Base-by-base conservation (phyloP, 2,797 vertebrate species). In the Linurgus olivaceus region DNA sequence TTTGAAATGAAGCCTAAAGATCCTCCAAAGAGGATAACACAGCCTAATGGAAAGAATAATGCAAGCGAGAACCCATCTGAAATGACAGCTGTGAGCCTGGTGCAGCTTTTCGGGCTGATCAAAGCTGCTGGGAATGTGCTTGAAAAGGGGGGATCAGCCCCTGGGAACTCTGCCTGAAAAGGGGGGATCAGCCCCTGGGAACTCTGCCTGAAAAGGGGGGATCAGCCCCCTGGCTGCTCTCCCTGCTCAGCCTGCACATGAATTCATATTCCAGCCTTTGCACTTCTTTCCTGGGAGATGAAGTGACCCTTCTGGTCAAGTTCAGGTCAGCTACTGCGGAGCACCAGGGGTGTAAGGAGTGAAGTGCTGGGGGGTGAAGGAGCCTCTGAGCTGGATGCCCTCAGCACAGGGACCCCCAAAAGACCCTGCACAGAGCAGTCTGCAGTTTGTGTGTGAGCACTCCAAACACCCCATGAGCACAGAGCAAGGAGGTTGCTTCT, bases 41-140 rank as follows among this genome's bases (percentile, higher is more conserved):
- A 68, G 80, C 79, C 92, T 94, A 82, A 92, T 92, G 92, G 95
- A 95, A 94, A 88, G 91, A 93, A 94, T 90, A 88, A 96, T 92
- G 94, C 92, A 62, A 86, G 94, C 50, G 29, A 83, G 87, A 90
- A 58, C 93, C 94, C 93, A 76, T 86, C 63, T 88, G 92, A 93
- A 96, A 82, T 93, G 96, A 92, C 87, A 87, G 95, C 93, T 81
- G 62, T 71, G 92, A 94, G 93, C 93, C 86, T 93, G 28, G 15
- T 57, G 6, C 55, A 24, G n/a, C 92, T 87, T 86, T 47, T 31
- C 17, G 3, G 77, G 51, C 79, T 86, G 73, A 91, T 93, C 90
- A 95, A 95, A 90, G 94, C 91, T n/a, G 51, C 57, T 25, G 89
- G 90, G 71, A 74, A 50, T 0, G 14, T 7, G 33, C 33, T 11